These are phyloP conservation scores for Tromatobia lineatoria DNA, from an alignment of 2,888 invertebrate species.

Conservation along the genomic window DNA sequence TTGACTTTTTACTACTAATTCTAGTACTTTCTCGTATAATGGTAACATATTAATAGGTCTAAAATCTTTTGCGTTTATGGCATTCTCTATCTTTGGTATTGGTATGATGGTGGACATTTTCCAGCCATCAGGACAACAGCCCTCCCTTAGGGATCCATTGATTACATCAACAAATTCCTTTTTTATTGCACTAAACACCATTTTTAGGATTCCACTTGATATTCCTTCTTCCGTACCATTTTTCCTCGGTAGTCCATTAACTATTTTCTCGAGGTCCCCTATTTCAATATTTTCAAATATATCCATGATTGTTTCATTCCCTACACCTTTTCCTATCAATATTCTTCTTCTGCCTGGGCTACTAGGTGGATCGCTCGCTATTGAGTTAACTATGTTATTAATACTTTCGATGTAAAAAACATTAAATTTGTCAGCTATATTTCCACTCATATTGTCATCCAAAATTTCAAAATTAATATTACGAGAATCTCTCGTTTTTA, in stretches of 20 bases:
- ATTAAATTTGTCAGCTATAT: no score
- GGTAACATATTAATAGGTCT: constrained; percentile 56
- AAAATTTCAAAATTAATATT: no score
- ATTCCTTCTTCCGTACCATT: constrained; percentile 27
- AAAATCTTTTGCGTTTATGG: constrained; percentile 22
- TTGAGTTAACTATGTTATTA: constrained; percentile 20
- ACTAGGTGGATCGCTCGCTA: not conserved
- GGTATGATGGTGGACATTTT: constrained; percentile 7
- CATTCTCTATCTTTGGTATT: not conserved
- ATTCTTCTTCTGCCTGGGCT: constrained; percentile 13
- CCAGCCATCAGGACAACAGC: constrained; percentile 12
- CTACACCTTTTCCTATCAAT: not conserved
- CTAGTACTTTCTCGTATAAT: no score
- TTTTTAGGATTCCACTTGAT: constrained; percentile 9
- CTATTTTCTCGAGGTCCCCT: no score
- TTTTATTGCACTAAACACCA: no score
- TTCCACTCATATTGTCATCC: no score
- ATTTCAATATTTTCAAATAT: no score
- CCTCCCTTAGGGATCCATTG: no score
- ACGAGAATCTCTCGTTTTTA: not conserved
- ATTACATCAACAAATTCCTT: no score
- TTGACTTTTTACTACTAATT: constrained; percentile 50
- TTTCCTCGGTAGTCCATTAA: not conserved
- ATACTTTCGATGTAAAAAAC: constrained; percentile 34
- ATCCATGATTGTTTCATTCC: constrained; percentile 1